Base-by-base conservation (phyloP, 2,797 vertebrate species). In the Ambastaia sidthimunki region DNA sequence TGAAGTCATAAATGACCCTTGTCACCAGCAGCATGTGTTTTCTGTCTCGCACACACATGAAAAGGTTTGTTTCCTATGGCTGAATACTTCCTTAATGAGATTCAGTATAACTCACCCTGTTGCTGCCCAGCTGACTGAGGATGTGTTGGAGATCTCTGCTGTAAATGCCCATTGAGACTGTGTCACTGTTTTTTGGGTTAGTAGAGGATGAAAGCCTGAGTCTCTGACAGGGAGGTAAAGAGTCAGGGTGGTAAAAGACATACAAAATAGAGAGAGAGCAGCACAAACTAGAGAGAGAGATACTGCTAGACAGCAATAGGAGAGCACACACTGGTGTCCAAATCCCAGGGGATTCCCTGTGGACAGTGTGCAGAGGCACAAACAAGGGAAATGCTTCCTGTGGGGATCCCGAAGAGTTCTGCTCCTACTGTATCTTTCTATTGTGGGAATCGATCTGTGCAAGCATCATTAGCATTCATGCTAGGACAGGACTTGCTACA, bases 351-450 rank as follows among this genome's bases (percentile, higher is more conserved):
- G 60, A 75, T 70, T 73, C 79, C 66, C 19, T 34, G 69, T 63
- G 74, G 66, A 65, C 80, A 80, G 82, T 41, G 41, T 55, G 19
- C 60, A 81, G 71, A 84, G 76, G 70, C 82, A 85, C 86, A 88
- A 81, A 80, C 65, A 86, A 76, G 84, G 85, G 87, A 86, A 85
- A 82, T 80, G 50, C 76, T 84, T 87, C 82, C 82, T 84, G 82
- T 85, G 76, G 80, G 76, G 80, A 79, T 77, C 82, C 74, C 70
- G 71, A 63, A 73, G 77, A 80, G 78, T 82, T 85, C 66, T 67
- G 81, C 76, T 52, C 76, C 75, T 54, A 76, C 57, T 5, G 44
- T 75, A 55, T 80, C 71, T 63, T 77, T 78, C 66, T 82, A 67
- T 82, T 83, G 82, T 82, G 82, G 85, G 82, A 86, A 85, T 82